Base-by-base conservation (phyloP, 2,113 vertebrate genomes). In the Strigops habroptila region DNA sequence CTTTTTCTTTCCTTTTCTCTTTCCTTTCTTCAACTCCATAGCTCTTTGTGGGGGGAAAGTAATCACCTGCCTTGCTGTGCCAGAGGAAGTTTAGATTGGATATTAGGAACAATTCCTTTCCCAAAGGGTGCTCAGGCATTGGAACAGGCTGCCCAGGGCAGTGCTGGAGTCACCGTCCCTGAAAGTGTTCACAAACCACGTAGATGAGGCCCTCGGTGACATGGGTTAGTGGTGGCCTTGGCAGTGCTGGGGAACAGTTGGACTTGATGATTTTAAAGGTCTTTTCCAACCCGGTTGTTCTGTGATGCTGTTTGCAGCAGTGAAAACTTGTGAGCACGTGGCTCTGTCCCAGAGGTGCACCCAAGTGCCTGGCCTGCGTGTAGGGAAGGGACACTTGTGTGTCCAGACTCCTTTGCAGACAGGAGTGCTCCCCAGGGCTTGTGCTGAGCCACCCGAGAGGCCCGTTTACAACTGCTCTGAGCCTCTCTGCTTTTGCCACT, bases 11-110 rank as follows among this genome's bases (percentile, higher is more conserved):
- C n/a, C 9, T 79, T 83, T 74, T 49, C 25, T 63, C 25, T 69
- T 68, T 19, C 49, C 51, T 81, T 64, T 69, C 30, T 33, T 62
- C 43, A 63, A 44, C 37, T 93, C 31, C 25, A 2, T 18, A 86
- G n/a, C 53, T 84, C n/a, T 86, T 82, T 0, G 0, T 3, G 6
- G 16, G 13, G 21, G 8, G 12, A 21, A 6, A 44, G 4, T 5
- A 35, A 48, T 69, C 41, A 31, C 51, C 49, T 37, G 46, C 79
- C 18, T 53, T 70, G 76, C 37, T 59, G 33, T 35, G 57, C 22
- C 57, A 59, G 57, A 15, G 22, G 33, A 7, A 33, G 14, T 35
- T 59, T 59, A 15, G 22, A 10, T 35, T 24, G n/a, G 57, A 16
- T 59, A 35, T 59, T 59, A 59, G 33, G 57, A 59, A 14, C 14